A percentile compares a stretch with the other conserved stretches of the same genome.
Evolutionary conservation across 2,888 invertebrate species (phyloP).

Genomic region (Eustalomyia histrio): DNA sequence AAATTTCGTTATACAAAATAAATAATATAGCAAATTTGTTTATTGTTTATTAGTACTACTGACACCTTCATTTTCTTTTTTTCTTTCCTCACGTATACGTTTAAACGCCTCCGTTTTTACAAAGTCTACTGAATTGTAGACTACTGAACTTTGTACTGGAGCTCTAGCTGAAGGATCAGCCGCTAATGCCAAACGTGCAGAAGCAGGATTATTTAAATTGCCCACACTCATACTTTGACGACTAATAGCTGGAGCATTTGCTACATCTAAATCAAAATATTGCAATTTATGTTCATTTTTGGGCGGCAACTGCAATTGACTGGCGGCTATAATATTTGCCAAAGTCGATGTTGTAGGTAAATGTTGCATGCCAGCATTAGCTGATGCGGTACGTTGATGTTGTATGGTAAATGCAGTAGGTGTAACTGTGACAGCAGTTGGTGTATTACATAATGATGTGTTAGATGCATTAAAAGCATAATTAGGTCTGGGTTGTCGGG

Average conservation of each 20-base stretch:
- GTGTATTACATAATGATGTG: conserved; percentile 52
- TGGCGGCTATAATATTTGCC: conserved; percentile 19
- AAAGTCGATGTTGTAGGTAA: conserved; percentile 17
- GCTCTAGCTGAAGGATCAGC: conserved; percentile 78
- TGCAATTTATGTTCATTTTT: conserved; percentile 82
- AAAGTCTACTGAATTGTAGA: conserved; percentile 96
- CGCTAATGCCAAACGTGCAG: conserved; percentile 69
- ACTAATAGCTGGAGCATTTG: conserved; percentile 80
- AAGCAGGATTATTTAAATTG: conserved; percentile 72
- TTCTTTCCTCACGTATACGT: conserved; percentile 86
- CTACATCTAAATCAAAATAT: conserved; percentile 90
- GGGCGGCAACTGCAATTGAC: conserved; percentile 61
- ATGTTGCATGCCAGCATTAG: conserved; percentile 71
- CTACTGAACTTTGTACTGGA: conserved; percentile 81
- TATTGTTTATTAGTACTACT: conserved; percentile 53
- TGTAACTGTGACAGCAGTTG: conserved; percentile 35
- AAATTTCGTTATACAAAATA: conserved; percentile 2
- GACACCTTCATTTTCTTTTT: conserved; percentile 76
- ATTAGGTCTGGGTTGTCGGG: conserved; percentile 73
- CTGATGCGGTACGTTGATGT: conserved; percentile 74
- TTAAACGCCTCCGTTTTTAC: conserved; percentile 96
- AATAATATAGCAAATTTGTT: no score
- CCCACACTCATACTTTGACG: conserved; percentile 75
- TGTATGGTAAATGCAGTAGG: conserved; percentile 66
- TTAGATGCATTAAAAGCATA: conserved; percentile 60